These are phyloP conservation scores for Plebejus argus DNA, from an alignment of 2,888 invertebrate species.

Conservation along the genomic window DNA sequence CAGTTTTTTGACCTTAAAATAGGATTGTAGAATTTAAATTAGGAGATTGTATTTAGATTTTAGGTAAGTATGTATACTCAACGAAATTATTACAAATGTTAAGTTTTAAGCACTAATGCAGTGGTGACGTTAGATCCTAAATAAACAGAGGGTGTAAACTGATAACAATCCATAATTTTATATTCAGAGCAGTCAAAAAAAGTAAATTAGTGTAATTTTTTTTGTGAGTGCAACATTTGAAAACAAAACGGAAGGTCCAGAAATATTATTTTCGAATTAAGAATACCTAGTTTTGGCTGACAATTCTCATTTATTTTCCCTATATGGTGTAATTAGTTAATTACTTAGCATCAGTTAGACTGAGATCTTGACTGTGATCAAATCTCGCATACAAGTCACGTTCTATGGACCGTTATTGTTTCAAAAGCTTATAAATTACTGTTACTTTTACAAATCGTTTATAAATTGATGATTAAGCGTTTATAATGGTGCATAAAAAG, in stretches of 20 bases:
- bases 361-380: conserved; percentile 39
- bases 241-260: too few species aligned
- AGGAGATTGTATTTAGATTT: neutral
- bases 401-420: conserved; percentile 48
- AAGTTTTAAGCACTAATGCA: neutral
- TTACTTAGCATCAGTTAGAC: conserved; percentile 34
- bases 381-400: conserved; percentile 46
- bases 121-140: neutral
- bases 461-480: neutral
- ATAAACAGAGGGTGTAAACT: neutral
- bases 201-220: too few species aligned
- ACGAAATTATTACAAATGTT: neutral
- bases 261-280: too few species aligned
- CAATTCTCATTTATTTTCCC: neutral
- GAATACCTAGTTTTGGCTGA: neutral
- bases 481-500: neutral
- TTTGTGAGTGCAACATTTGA: too few species aligned
- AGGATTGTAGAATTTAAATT: neutral
- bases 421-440: conserved; percentile 23
- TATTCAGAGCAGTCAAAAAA: too few species aligned
- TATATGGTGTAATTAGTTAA: conserved; percentile 1
- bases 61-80: neutral
- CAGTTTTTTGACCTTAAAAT: neutral
- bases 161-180: neutral
- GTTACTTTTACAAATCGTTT: conserved; percentile 8